Base-by-base conservation (phyloP, 37 sponge, comb jelly and placozoan species). In the Ephydatia muelleri region DNA sequence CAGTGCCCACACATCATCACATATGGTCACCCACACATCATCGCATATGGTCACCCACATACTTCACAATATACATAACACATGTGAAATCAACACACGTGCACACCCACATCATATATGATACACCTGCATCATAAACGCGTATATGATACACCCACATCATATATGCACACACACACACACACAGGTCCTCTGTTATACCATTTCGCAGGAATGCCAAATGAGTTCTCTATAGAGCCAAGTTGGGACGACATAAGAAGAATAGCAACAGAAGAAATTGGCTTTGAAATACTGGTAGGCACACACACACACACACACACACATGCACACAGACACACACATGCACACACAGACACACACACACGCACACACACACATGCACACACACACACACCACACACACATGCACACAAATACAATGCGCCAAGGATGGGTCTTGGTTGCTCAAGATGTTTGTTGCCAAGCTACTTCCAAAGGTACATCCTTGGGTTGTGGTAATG, bases 151-250 rank as follows among this genome's bases (percentile, higher is more conserved):
- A 33, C 32, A 70, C 73, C 38, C 26, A 5, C 82, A 96, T 12
- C 38, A 38, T 14, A 39, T 13, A 33, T 57, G 49, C 23, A 57
- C 30, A 16, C 38, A 35, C 36, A 40, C 25, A 33, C 32, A 70
- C 73, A 70, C 26, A 5, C 82, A 96, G 97, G 97, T 75, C 97
- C 97, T n/a, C 80, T 97, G 0, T 87, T 97, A 35, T 97, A 95
- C 38, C 97, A 97, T 72, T 97, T 85, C 90, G 88, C 95, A 29
- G 96, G 95, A 73, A 92, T 93, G 84, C 83, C 89, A 11, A 68
- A 82, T 29, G 94, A 97, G 83, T 69, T 77, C 30, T 97, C 97
- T 0, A 84, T 97, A 30, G 97, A 97, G 49, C 89, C 95, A 34
- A 90, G 91, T 73, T 97, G 97, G 86, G 88, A 90, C n/a, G 91